A percentile compares a stretch with the other conserved stretches of the same genome.
Evolutionary conservation across 2,113 vertebrate species (phyloP).

Genomic region (Mobula birostris): DNA sequence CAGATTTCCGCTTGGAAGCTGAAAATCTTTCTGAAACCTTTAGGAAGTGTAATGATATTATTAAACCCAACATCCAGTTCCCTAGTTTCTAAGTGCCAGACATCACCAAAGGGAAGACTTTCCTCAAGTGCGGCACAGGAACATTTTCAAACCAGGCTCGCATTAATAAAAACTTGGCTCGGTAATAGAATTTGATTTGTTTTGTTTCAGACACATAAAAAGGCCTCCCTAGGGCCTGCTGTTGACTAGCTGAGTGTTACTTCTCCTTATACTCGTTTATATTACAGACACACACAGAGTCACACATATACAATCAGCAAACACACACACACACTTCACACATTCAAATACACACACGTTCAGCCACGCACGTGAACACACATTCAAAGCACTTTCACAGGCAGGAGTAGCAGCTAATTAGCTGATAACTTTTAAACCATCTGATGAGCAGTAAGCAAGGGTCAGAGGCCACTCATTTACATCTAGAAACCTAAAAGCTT

Average conservation of each 20-base stretch:
- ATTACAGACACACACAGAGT: slow-evolving; percentile 39
- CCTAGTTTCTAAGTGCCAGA: not conserved
- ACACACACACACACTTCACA: slow-evolving; percentile 43
- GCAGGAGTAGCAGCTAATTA: slow-evolving; percentile 52
- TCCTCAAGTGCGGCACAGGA: not conserved
- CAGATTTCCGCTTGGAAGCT: not conserved
- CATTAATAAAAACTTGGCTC: not conserved
- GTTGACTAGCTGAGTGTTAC: not conserved
- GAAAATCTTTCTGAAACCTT: not conserved
- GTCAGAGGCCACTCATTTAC: slow-evolving; percentile 53
- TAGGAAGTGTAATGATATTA: not conserved
- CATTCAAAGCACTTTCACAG: slow-evolving; percentile 43
- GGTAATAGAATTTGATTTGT: not conserved
- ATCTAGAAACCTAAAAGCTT: slow-evolving; percentile 46
- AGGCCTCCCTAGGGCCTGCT: not conserved
- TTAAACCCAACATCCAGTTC: not conserved
- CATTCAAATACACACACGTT: not conserved
- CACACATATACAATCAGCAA: not conserved
- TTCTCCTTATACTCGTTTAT: not conserved
- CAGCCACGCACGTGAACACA: not conserved
- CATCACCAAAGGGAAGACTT: not conserved
- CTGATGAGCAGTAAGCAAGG: slow-evolving; percentile 45
- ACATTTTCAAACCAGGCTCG: not conserved
- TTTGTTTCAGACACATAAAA: not conserved
- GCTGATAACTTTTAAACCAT: slow-evolving; percentile 46